phyloP scores from a whole-genome alignment of 2,888 invertebrate genomes.

The Cylindroiulus punctatus region DNA sequence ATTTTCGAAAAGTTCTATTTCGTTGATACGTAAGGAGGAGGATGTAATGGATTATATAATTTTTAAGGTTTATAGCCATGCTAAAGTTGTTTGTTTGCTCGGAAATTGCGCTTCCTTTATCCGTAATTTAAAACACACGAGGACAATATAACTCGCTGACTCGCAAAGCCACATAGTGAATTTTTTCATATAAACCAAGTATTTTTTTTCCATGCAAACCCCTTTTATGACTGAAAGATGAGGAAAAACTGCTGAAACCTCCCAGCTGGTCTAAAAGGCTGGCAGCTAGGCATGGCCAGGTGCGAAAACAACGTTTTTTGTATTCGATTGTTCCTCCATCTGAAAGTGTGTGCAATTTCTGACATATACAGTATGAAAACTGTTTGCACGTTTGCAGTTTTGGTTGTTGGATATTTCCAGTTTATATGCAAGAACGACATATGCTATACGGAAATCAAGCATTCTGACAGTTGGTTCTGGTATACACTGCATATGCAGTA shows the following conservation, averaged over 20 bases:
- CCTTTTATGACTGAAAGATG: constrained; percentile 35
- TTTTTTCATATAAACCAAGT: background rate
- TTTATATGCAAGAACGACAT: background rate
- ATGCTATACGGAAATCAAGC: background rate
- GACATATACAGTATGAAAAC: background rate
- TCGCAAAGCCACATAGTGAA: background rate
- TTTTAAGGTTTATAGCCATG: background rate
- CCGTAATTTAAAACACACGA: constrained; percentile 20
- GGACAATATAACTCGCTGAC: constrained; percentile 2
- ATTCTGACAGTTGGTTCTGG: background rate
- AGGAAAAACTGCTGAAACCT: constrained; percentile 13
- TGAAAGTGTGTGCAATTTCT: constrained; percentile 12
- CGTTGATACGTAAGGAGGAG: background rate
- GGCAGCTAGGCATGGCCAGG: background rate
- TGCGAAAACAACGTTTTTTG: constrained; percentile 16
- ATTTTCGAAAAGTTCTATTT: constrained; percentile 15
- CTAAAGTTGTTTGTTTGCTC: background rate
- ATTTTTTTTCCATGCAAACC: constrained; percentile 17
- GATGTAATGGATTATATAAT: background rate
- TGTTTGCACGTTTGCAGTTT: constrained; percentile 30
- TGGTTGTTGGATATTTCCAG: background rate
- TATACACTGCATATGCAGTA: no score
- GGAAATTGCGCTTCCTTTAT: constrained; percentile 18
- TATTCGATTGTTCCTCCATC: background rate
- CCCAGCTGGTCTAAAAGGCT: background rate